A percentile compares a stretch with the other conserved stretches of the same genome.
phyloP scores from a whole-genome alignment of 30 jellyfish, hydroid and myxozoan genomes.

The Turritopsis dohrnii region DNA sequence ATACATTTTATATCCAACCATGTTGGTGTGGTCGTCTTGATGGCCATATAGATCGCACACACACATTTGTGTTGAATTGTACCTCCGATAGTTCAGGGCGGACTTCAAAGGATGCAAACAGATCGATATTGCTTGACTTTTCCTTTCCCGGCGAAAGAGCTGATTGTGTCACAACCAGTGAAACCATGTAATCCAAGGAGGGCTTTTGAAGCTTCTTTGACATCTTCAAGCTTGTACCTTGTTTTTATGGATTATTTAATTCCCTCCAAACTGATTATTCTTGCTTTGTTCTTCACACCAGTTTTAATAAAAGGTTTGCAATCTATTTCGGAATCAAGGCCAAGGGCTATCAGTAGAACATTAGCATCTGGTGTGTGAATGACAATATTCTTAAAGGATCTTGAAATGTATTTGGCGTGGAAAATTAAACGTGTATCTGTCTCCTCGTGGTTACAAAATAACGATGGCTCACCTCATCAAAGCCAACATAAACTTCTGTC shows the following conservation, averaged over 20 bases:
- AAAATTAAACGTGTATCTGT: slow-evolving; percentile 48
- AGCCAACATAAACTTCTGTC: background rate
- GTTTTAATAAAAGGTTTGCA: slow-evolving; percentile 21
- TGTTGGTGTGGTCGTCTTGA: slow-evolving; percentile 12
- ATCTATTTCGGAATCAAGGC: slow-evolving; percentile 17
- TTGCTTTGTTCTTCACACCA: slow-evolving; percentile 29
- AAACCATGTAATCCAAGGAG: slow-evolving; percentile 36
- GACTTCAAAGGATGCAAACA: slow-evolving; percentile 17
- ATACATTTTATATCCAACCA: slow-evolving; percentile 22
- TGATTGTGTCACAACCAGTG: slow-evolving; percentile 40
- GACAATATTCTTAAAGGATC: slow-evolving; percentile 32
- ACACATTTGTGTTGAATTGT: background rate
- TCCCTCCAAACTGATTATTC: slow-evolving; percentile 26
- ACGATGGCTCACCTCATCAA: too few species aligned
- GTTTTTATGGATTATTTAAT: slow-evolving; percentile 3
- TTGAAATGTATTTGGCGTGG: slow-evolving; percentile 40
- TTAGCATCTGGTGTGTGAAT: slow-evolving; percentile 42
- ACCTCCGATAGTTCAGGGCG: background rate
- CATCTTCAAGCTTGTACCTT: background rate
- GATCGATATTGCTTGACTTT: slow-evolving; percentile 8
- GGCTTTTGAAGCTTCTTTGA: slow-evolving; percentile 18
- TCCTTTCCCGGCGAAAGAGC: slow-evolving; percentile 32
- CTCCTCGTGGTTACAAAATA: slow-evolving; percentile 32
- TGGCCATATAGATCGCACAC: slow-evolving; percentile 24
- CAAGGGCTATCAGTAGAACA: slow-evolving; percentile 37